Evolutionary conservation across 2,797 vertebrate species (phyloP).

Genomic region (Prunella strophiata): DNA sequence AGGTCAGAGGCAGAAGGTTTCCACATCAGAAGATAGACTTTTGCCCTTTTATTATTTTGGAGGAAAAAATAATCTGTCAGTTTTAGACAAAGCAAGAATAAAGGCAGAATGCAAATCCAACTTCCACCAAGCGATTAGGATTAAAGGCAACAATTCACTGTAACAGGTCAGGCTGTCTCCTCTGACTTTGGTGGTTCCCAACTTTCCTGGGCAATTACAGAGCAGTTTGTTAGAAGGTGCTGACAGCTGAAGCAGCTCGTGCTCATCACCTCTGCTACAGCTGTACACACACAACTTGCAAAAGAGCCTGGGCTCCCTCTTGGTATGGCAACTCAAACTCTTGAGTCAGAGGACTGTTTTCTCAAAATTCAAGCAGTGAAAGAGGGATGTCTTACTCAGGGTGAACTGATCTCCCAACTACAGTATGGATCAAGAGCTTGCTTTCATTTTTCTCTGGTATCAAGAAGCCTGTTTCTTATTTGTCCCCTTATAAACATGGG

Average conservation of each 20-base stretch:
- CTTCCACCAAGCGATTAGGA: constrained; percentile 57
- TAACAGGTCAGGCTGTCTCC: constrained; percentile 8
- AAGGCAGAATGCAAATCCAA: constrained; percentile 64
- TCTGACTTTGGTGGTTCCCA: not conserved
- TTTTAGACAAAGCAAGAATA: constrained; percentile 66
- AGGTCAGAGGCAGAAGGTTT: constrained; percentile 71
- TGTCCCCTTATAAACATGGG: not conserved
- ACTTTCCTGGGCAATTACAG: not conserved
- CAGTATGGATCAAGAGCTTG: not conserved
- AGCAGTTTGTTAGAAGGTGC: not conserved
- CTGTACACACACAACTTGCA: not conserved
- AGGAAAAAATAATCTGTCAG: constrained; percentile 57
- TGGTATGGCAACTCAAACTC: not conserved
- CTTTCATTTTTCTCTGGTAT: not conserved
- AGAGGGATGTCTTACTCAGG: not conserved
- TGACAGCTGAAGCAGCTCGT: not conserved
- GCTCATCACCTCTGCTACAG: constrained; percentile 10
- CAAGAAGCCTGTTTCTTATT: constrained; percentile 13
- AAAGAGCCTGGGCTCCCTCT: not conserved
- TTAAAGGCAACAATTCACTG: constrained; percentile 39
- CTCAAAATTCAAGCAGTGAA: not conserved
- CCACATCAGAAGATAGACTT: constrained; percentile 58
- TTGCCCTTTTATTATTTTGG: constrained; percentile 55
- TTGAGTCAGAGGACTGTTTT: not conserved
- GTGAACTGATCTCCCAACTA: not conserved